phyloP scores from a whole-genome alignment of 2,888 invertebrate species.

The Creontiades dilutus region DNA sequence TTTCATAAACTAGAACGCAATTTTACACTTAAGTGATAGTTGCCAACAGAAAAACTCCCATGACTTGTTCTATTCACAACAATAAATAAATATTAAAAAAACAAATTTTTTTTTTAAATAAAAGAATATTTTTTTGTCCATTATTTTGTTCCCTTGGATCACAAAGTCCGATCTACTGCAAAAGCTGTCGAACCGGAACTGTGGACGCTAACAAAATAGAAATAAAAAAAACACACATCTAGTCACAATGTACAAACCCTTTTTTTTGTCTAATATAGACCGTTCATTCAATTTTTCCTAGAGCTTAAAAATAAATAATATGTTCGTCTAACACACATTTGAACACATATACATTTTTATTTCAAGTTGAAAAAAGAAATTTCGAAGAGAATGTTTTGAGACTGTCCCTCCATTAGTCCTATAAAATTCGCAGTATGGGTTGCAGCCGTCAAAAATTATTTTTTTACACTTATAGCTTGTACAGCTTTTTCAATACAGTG shows the following conservation, averaged over 20 bases:
- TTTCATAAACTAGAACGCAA: conserved; percentile 15
- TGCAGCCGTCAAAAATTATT: not conserved
- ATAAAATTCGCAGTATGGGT: not conserved
- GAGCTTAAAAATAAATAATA: conserved; percentile 66
- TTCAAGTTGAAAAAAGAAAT: conserved; percentile 40
- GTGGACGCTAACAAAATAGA: conserved; percentile 59
- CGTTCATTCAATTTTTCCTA: conserved; percentile 52
- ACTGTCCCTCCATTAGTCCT: conserved; percentile 74
- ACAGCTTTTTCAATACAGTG: conserved; percentile 56
- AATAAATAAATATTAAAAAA: conserved; percentile 64
- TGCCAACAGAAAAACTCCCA: conserved; percentile 58
- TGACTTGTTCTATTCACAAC: conserved; percentile 51
- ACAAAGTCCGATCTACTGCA: conserved; percentile 44
- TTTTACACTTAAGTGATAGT: conserved; percentile 42
- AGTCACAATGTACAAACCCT: conserved; percentile 63
- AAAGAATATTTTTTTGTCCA: conserved; percentile 8
- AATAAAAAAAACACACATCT: conserved; percentile 67
- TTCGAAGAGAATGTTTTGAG: conserved; percentile 69
- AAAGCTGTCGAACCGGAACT: not conserved
- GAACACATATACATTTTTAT: conserved; percentile 70
- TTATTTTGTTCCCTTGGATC: conserved; percentile 62
- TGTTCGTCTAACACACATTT: conserved; percentile 56
- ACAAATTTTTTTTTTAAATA: not conserved
- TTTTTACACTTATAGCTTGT: conserved; percentile 67
- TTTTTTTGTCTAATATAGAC: conserved; percentile 74